Evolutionary conservation across 2,797 vertebrate genomes (phyloP).

Genomic region (Tolypeutes matacus): DNA sequence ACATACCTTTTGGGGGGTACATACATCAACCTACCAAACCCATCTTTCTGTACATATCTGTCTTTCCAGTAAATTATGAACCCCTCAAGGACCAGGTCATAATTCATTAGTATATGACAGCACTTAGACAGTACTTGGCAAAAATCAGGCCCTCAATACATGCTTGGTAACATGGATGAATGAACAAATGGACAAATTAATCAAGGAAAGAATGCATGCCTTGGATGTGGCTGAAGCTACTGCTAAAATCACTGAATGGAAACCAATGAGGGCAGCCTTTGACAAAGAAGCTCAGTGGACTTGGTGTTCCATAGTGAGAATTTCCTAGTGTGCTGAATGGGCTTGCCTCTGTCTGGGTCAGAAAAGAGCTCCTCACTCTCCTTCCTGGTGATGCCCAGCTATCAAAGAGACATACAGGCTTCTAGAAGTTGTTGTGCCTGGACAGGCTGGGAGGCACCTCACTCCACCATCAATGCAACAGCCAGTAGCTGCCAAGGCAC

Average conservation of each 20-base stretch:
- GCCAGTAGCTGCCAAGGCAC: not conserved
- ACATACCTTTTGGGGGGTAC: too few species aligned
- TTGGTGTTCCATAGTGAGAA: not conserved
- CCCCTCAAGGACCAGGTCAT: not conserved
- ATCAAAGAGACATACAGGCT: not conserved
- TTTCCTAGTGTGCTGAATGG: not conserved
- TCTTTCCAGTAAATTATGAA: not conserved
- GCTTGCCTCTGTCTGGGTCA: not conserved
- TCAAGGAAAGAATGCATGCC: not conserved
- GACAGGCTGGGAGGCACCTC: not conserved
- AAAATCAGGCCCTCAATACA: not conserved
- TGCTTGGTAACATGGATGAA: not conserved
- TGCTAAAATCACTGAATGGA: not conserved
- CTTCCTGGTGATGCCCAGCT: not conserved
- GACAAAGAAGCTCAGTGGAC: not conserved
- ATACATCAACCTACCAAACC: too few species aligned
- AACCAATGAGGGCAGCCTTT: not conserved
- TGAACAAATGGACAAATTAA: not conserved
- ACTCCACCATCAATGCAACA: not conserved
- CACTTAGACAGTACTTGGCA: not conserved
- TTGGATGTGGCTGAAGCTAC: not conserved
- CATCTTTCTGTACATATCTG: not conserved
- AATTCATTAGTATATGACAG: not conserved
- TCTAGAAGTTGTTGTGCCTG: not conserved
- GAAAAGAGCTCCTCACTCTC: not conserved